Base-by-base conservation (phyloP, 2,797 vertebrate species). In the Bradypus variegatus region DNA sequence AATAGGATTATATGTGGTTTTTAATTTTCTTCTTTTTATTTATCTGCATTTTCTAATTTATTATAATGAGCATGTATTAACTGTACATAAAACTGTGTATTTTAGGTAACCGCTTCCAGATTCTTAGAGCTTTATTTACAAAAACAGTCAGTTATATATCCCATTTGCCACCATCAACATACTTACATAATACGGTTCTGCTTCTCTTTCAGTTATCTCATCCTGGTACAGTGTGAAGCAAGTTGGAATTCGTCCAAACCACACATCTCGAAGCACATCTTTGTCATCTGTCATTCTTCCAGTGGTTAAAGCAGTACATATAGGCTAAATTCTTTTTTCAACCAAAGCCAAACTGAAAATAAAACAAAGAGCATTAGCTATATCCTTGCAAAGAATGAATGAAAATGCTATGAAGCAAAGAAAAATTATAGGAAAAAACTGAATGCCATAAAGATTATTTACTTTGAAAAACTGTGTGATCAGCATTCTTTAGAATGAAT, bases 221-320 rank as follows among this genome's bases (percentile, higher is more conserved):
- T 99, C 99, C 96, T 98, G 99, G 97, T 98, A 98, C 62, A 99
- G 96, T 0, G 98, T 99, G 96, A 99, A 99, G 96, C 99, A 99
- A 86, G 99, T 98, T 48, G 99, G 99, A 97, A 99, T 99, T 97
- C 98, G 97, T 76, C 99, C 99, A 95, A 98, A 99, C 99, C 99
- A 99, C 67, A 99, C 99, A 96, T 99, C 99, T 97, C 99, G 98
- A 97, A 99, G 97, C 38, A 99, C 98, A 95, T 99, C 99, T 98
- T 99, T 99, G 98, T 99, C 99, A 99, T 99, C 99, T 99, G 99
- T 98, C 99, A 99, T 99, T 97, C 96, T 98, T 98, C 97, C 97
- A 97, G 86, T 33, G 93, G 96, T 96, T 92, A 96, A 96, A 82
- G 97, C 95, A 97, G 97, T 96, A 98, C 99, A 99, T 99, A 98